These are phyloP conservation scores for Sakesphorus luctuosus DNA, from an alignment of 2,113 vertebrate species.

Conservation along the genomic window DNA sequence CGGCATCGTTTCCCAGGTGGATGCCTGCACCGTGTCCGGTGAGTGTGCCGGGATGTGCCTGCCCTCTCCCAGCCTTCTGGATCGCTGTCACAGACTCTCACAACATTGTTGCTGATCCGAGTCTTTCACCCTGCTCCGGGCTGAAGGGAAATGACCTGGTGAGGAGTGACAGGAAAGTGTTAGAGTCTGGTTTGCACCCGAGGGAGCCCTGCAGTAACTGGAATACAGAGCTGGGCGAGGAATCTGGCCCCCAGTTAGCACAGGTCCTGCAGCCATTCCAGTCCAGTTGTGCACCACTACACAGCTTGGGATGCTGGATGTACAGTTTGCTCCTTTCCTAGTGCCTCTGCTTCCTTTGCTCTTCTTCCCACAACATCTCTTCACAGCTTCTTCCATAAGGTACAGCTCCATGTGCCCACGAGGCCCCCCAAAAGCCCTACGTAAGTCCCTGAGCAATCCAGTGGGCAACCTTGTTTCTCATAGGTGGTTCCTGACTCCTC, in stretches of 20 bases:
- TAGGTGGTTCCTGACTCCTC: fast-evolving
- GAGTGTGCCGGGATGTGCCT: neutral
- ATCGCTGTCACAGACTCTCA: fast-evolving
- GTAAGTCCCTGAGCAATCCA: fast-evolving
- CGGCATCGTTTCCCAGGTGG: slow-evolving; percentile 85
- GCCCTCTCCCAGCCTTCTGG: neutral
- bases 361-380: neutral
- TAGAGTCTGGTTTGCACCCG: neutral
- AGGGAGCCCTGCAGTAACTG: neutral
- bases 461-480: neutral
- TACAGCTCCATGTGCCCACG: fast-evolving
- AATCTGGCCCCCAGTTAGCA: neutral
- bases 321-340: neutral
- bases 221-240: neutral
- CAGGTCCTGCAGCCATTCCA: neutral
- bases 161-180: neutral
- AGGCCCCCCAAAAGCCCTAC: neutral
- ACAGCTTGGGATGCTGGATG: neutral
- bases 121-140: neutral
- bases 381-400: neutral
- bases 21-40: slow-evolving; percentile 80
- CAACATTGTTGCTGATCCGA: fast-evolving
- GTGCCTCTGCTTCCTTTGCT: fast-evolving
- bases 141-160: neutral
- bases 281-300: fast-evolving